Evolutionary conservation across 2,113 vertebrate species (phyloP).

Genomic region (Brachyhypopomus occidentalis): DNA sequence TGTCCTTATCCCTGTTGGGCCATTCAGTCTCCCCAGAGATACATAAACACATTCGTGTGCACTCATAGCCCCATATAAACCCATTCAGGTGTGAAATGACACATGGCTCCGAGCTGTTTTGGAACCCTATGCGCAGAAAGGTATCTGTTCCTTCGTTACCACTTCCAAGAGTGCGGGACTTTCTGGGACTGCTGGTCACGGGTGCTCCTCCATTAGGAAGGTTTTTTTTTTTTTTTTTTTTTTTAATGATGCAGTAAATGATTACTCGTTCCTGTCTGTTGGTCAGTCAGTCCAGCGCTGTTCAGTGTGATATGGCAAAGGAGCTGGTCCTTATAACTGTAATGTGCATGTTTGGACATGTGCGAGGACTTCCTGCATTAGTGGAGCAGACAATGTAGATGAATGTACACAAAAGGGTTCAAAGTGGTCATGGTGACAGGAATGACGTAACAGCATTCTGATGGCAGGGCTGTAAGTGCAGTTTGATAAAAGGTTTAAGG

Average conservation of each 20-base stretch:
- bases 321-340: background rate
- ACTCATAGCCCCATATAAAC: background rate
- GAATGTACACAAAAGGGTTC: too few species aligned
- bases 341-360: background rate
- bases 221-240: background rate
- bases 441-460: too few species aligned
- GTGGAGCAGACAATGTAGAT: background rate
- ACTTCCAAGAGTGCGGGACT: background rate
- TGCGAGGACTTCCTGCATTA: background rate
- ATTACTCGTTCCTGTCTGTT: background rate
- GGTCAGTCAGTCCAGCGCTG: background rate
- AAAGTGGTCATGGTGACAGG: too few species aligned
- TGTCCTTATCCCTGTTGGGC: too few species aligned
- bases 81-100: background rate
- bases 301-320: background rate
- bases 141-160: background rate
- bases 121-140: background rate
- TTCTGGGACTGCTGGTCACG: background rate
- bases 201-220: background rate
- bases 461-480: too few species aligned
- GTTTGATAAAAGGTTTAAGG: too few species aligned
- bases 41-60: too few species aligned
- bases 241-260: background rate
- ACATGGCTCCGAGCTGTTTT: background rate
- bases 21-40: too few species aligned